Base-by-base conservation (phyloP, 92 coral and sea anemone species). In the Porites evermanni region DNA sequence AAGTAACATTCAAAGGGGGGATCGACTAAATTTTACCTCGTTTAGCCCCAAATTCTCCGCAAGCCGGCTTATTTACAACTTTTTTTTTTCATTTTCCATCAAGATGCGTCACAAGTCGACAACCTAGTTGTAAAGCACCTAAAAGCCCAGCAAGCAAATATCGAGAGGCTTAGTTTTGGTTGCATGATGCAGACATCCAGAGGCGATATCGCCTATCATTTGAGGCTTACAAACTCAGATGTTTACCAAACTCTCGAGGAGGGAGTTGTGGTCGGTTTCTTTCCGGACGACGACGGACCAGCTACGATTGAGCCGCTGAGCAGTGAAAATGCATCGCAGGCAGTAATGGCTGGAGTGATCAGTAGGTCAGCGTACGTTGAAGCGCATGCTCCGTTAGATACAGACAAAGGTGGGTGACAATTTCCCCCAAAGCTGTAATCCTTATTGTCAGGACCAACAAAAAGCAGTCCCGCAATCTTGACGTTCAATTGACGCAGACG, bases 291-390 rank as follows among this genome's bases (percentile, higher is more conserved):
- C 11, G 92, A 77, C 53, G 99, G 99, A 66, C 60, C 75, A 19
- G 95, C 99, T 12, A 88, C 84, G 54, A 95, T 96, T 74, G 95
- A 94, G 75, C 98, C 93, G 63, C 92, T 96, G 82, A 81, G 87
- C 19, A 90, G 89, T 86, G 91, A 88, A 50, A 94, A 96, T 50
- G 86, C 89, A 18, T 51, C 86, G 11, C 72, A 80, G 56, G 98
- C 99, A 7, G 98, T 96, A 26, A 92, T 95, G 95, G 99, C 99
- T 18, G 99, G 99, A 14, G 99, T 96, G 18, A 92, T 96, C 77
- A 95, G 98, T 74, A 84, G 98, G 59, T 96, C 99, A 44, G 95
- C 96, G 53, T 96, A 94, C 71, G 72, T 96, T 24, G 95, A 94
- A 74, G 98, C 95, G 18, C 91, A 96, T 64, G 91, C 90, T 24